Evolutionary conservation across 2,888 invertebrate genomes (phyloP).

Genomic region (Scaptomyza caliginosa): DNA sequence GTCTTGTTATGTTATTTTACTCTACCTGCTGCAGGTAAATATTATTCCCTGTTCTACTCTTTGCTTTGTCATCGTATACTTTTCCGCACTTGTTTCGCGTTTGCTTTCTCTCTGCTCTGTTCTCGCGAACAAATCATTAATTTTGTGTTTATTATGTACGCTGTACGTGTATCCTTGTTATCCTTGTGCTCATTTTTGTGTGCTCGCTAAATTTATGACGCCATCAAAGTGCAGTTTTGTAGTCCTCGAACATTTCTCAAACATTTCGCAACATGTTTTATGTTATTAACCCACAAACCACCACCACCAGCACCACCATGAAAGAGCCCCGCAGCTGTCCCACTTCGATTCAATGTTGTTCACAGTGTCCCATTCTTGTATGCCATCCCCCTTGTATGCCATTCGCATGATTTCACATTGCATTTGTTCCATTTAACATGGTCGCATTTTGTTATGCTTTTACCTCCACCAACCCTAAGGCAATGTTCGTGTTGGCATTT

Average conservation of each 20-base stretch:
- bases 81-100: conserved; percentile 41
- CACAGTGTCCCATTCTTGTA: conserved; percentile 3
- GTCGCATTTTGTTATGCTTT: conserved; percentile 43
- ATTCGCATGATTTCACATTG: conserved; percentile 49
- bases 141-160: conserved; percentile 52
- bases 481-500: conserved; percentile 37
- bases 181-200: conserved; percentile 9
- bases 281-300: conserved; percentile 43
- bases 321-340: conserved; percentile 31
- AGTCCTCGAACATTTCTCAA: conserved; percentile 37
- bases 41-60: background rate
- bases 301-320: conserved; percentile 7
- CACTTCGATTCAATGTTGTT: conserved; percentile 14
- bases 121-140: conserved; percentile 56
- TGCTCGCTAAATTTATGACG: conserved; percentile 61
- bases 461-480: conserved; percentile 53
- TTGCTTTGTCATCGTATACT: conserved; percentile 34
- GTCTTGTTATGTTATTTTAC: background rate
- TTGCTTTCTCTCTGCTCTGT: too few relatives aligned
- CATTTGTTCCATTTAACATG: conserved; percentile 70
- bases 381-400: conserved; percentile 19
- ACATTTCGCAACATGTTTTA: conserved; percentile 71
- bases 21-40: conserved; percentile 26
- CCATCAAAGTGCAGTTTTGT: conserved; percentile 68
- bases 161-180: conserved; percentile 6